Base-by-base conservation (phyloP, 2,113 vertebrate species). In the Mus pahari region DNA sequence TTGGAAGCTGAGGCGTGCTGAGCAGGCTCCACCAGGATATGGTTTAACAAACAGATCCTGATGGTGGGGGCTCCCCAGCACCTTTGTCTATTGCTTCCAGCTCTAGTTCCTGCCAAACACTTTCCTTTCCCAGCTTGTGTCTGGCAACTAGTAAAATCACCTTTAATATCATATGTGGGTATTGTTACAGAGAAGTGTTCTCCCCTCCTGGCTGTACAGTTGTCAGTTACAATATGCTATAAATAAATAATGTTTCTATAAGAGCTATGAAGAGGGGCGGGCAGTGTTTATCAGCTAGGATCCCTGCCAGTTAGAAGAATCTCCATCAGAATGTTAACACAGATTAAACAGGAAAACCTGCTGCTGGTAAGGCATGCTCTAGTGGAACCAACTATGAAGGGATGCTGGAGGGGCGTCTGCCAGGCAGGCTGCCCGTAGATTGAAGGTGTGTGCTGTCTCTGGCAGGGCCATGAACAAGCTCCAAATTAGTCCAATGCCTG, bases 241-340 rank as follows among this genome's bases (percentile, higher is more conserved):
- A 98, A 98, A 98, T 98, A 98, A 98, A 96, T 98, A 97, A 98
- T 98, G 90, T 95, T 97, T 98, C 97, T 39, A 36, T 96, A 90
- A 96, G 97, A 95, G 86, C 50, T 82, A 89, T 91, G 86, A 77
- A 92, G 89, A 19, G 50, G 73, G 24, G 64, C 64, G 86, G 90
- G 83, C 83, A 90, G 90, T 94, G 97, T 95, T 98, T 98, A 98
- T 97, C 97, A 96, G 95, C 90, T 84, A 96, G 96, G 97, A 97
- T 97, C 73, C 71, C 39, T 60, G 92, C 95, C 95, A 92, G 95
- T 96, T 90, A 98, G 95, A 91, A 95, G 91, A 97, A 96, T 89
- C 96, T 90, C 75, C 89, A 92, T 93, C 92, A 97, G 95, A 98
- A 96, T 97, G 97, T 94, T 98, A 97, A 98, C 97, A 94, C 0